Conservation (phyloP, 2,113 vertebrate genomes). For the Myodes glareolus region DNA sequence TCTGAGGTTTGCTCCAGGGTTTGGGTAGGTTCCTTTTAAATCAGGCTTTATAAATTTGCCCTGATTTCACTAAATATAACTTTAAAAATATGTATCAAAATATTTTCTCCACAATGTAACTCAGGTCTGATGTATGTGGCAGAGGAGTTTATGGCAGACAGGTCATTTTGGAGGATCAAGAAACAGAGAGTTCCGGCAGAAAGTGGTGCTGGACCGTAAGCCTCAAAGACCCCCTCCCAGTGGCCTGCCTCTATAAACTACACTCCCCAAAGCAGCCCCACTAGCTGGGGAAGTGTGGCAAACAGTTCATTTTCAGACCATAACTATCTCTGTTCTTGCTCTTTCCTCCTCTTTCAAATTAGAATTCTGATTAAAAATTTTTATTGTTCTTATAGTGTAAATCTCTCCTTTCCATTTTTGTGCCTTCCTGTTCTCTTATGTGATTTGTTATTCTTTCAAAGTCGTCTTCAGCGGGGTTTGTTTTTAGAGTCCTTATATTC, state of each 20-base stretch:
- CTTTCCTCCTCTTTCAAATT: background rate
- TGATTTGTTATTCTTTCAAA: background rate
- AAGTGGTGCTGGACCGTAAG: no score
- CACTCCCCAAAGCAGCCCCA: background rate
- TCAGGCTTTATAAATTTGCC: background rate
- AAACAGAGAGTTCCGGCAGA: background rate
- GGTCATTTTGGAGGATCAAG: background rate
- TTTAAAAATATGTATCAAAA: constrained; percentile 4
- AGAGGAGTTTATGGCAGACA: background rate
- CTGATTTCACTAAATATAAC: constrained; percentile 4
- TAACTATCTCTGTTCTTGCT: background rate
- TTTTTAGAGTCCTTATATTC: constrained; percentile 19
- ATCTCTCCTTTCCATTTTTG: background rate
- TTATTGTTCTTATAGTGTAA: background rate
- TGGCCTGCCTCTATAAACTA: background rate
- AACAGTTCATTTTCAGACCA: background rate
- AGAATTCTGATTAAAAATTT: background rate
- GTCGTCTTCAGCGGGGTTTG: background rate
- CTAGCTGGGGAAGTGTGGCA: background rate
- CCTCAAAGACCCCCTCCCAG: background rate
- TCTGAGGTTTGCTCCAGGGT: background rate
- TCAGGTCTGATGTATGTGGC: background rate
- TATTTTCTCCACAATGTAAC: background rate
- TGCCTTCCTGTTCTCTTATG: background rate
- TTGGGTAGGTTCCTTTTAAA: no score